A percentile compares a stretch with the other conserved stretches of the same genome.
Conservation (phyloP, 2,888 invertebrate species). For the Entomobrya multifasciata region DNA sequence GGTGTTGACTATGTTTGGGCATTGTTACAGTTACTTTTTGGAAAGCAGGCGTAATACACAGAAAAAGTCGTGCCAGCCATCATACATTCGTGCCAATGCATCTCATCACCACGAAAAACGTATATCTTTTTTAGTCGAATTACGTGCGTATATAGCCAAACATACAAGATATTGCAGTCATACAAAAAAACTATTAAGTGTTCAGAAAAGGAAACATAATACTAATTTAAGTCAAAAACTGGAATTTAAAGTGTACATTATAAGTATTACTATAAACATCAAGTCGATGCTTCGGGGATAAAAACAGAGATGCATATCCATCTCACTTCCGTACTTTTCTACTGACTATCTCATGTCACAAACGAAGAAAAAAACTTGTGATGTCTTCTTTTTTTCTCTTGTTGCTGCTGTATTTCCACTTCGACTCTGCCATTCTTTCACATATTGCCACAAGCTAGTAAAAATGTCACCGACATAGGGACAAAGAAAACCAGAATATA, state of each 20-base stretch:
- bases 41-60: constrained; percentile 54
- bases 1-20: constrained; percentile 55
- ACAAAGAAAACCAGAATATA: constrained; percentile 44
- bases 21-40: constrained; percentile 72
- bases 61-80: constrained; percentile 34
- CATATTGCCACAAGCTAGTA: constrained; percentile 58
- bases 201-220: constrained; percentile 56
- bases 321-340: constrained; percentile 62
- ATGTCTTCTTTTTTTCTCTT: constrained; percentile 37
- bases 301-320: constrained; percentile 35
- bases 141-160: background rate
- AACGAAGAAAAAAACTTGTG: constrained; percentile 44
- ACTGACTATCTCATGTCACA: constrained; percentile 53
- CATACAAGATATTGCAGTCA: background rate
- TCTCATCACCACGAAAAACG: constrained; percentile 57
- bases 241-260: constrained; percentile 48
- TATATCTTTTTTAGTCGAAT: constrained; percentile 42
- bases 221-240: constrained; percentile 49
- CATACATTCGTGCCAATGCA: constrained; percentile 66
- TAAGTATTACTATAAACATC: constrained; percentile 1
- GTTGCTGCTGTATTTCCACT: background rate
- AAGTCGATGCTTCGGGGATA: background rate
- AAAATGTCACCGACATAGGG: constrained; percentile 67
- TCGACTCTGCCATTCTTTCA: constrained; percentile 5
- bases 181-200: background rate